Percentiles rank a stretch among this genome's conserved stretches.
Conservation (phyloP, 1,140 invertebrate species). For the Macrosteles quadrilineatus region DNA sequence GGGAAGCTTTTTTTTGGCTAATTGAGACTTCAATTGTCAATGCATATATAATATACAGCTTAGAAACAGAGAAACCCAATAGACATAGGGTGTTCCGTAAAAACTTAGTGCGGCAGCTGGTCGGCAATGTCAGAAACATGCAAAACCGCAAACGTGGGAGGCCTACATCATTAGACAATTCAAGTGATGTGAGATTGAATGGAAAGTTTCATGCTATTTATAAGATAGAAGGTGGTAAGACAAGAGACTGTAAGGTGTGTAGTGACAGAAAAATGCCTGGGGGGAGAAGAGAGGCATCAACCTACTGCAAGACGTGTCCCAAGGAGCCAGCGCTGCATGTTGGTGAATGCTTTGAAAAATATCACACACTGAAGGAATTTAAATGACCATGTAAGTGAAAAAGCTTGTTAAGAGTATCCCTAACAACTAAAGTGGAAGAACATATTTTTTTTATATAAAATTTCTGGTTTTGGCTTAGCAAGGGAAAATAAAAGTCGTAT, state of each 20-base stretch:
- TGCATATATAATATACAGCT: not conserved
- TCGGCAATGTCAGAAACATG: constrained; percentile 16
- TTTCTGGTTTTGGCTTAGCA: too few relatives aligned
- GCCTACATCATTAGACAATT: not conserved
- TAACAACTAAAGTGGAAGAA: too few relatives aligned
- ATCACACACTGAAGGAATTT: too few relatives aligned
- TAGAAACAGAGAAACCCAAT: not conserved
- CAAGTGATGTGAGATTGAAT: not conserved
- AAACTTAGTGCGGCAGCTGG: constrained; percentile 11
- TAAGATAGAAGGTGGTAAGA: not conserved
- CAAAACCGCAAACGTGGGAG: constrained; percentile 18
- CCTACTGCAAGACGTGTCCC: constrained; percentile 24
- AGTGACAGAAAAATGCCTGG: constrained; percentile 19
- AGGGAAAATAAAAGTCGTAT: too few relatives aligned
- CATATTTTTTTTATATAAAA: too few relatives aligned
- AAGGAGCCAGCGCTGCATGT: constrained; percentile 15
- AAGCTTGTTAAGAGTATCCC: too few relatives aligned
- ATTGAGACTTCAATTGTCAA: constrained; percentile 19
- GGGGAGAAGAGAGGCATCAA: not conserved
- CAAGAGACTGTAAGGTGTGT: constrained; percentile 16
- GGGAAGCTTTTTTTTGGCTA: constrained; percentile 16
- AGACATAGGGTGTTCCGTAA: constrained; percentile 7
- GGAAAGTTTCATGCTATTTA: not conserved
- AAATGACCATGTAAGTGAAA: too few relatives aligned
- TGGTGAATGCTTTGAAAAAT: constrained; percentile 26